phyloP scores from a whole-genome alignment of 2,888 invertebrate species.

The Aspidiotus rigidus region DNA sequence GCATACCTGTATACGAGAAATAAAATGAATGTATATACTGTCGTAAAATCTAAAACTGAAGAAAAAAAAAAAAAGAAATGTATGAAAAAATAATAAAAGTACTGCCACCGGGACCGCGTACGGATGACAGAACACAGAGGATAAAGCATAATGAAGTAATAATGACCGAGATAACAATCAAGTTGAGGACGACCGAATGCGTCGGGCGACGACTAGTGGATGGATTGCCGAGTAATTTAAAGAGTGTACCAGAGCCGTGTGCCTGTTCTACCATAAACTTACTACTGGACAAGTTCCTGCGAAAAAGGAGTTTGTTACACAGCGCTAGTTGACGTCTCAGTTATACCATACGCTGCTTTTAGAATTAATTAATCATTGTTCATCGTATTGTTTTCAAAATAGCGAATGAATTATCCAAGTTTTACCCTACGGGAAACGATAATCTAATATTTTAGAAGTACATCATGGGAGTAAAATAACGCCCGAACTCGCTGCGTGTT shows the following conservation, averaged over 20 bases:
- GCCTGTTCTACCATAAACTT: slow-evolving; percentile 30
- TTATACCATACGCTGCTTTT: not conserved
- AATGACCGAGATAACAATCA: slow-evolving; percentile 30
- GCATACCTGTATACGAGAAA: not conserved
- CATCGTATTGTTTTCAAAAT: no score
- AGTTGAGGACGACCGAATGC: slow-evolving; percentile 31
- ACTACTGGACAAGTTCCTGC: slow-evolving; percentile 32
- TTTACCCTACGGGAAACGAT: no score
- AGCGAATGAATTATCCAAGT: no score
- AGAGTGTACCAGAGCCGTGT: slow-evolving; percentile 30
- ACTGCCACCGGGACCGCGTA: slow-evolving; percentile 22
- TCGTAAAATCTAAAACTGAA: not conserved
- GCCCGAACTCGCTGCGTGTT: no score
- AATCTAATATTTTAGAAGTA: no score
- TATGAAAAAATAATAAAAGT: slow-evolving; percentile 6
- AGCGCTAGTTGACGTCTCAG: slow-evolving; percentile 2
- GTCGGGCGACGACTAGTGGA: slow-evolving; percentile 31
- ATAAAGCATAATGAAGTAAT: slow-evolving; percentile 31
- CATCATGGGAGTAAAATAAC: no score
- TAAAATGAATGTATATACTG: not conserved
- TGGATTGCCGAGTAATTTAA: slow-evolving; percentile 32
- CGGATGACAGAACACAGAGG: slow-evolving; percentile 33
- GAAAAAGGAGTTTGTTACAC: slow-evolving; percentile 24
- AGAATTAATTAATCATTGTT: no score
- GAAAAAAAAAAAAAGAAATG: not conserved